These are phyloP conservation scores for Cylas formicarius DNA, from an alignment of 1,140 invertebrate species.

Conservation along the genomic window DNA sequence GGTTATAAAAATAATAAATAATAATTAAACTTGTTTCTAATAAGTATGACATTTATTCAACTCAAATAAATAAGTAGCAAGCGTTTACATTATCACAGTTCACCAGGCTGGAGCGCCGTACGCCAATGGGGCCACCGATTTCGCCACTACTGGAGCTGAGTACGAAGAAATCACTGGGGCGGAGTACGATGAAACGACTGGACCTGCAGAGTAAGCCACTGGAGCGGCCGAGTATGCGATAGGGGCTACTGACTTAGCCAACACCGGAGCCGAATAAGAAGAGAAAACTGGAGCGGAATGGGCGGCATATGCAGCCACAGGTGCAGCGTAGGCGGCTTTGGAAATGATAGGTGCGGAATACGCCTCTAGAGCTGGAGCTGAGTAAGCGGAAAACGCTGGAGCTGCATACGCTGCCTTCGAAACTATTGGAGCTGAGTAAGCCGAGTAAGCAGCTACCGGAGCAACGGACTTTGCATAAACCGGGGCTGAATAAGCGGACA, in stretches of 20 bases:
- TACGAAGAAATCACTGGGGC: slow-evolving; percentile 3
- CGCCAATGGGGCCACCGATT: slow-evolving; percentile 9
- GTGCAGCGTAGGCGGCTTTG: slow-evolving; percentile 8
- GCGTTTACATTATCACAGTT: too few relatives aligned
- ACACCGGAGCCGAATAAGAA: slow-evolving; percentile 37
- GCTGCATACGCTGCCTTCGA: slow-evolving; percentile 29
- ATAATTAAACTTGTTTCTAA: too few relatives aligned
- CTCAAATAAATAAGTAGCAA: too few relatives aligned
- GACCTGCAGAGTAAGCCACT: slow-evolving; percentile 45
- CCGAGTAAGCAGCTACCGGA: slow-evolving; percentile 51
- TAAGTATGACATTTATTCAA: too few relatives aligned
- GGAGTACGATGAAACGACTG: slow-evolving; percentile 26
- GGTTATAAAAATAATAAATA: too few relatives aligned
- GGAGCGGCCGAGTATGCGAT: slow-evolving; percentile 45
- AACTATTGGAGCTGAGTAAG: slow-evolving; percentile 37
- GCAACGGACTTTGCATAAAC: slow-evolving; percentile 16
- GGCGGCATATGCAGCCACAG: slow-evolving; percentile 2
- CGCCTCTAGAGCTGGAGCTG: slow-evolving; percentile 5
- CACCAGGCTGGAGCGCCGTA: slow-evolving; percentile 11
- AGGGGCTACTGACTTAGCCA: slow-evolving; percentile 32
- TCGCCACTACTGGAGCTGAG: slow-evolving; percentile 3
- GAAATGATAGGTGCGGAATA: slow-evolving; percentile 9
- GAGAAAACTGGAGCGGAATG: slow-evolving; percentile 26
- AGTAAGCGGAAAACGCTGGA: slow-evolving; percentile 1
- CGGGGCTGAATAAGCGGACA: slow-evolving; percentile 21